These are phyloP conservation scores for Aphidoletes aphidimyza DNA, from an alignment of 2,888 invertebrate genomes.

Conservation along the genomic window DNA sequence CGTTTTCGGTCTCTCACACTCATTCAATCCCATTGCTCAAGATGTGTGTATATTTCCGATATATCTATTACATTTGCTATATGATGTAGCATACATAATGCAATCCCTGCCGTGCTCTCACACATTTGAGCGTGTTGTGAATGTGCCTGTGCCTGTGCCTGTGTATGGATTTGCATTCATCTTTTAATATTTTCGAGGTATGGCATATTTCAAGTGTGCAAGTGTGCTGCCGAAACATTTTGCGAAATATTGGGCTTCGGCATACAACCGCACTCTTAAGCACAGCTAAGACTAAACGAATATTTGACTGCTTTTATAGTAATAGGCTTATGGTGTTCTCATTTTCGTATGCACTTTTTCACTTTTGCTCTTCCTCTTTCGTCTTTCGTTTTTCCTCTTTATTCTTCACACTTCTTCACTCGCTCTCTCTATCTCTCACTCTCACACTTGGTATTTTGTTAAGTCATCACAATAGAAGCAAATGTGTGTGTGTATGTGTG, in stretches of 20 bases:
- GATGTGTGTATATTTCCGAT: background rate
- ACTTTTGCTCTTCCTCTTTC: too few relatives aligned
- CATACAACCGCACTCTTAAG: background rate
- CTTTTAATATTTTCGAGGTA: conserved; percentile 28
- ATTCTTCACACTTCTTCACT: conserved; percentile 5
- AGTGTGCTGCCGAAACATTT: background rate
- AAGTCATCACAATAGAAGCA: conserved; percentile 22
- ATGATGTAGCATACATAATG: background rate
- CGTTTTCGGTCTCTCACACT: background rate
- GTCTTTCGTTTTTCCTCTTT: background rate
- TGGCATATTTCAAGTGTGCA: background rate
- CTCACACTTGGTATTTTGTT: background rate
- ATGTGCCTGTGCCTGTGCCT: too few relatives aligned
- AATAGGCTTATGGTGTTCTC: conserved; percentile 14
- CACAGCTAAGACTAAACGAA: background rate
- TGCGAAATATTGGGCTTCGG: background rate
- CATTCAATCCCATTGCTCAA: conserved; percentile 10
- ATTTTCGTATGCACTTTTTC: background rate
- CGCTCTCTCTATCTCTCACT: background rate
- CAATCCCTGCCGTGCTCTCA: background rate
- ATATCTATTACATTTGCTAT: background rate
- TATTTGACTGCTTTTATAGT: conserved; percentile 35
- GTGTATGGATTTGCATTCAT: conserved; percentile 15
- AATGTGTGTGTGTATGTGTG: too few relatives aligned
- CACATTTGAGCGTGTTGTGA: too few relatives aligned